Evolutionary conservation across 1,140 invertebrate genomes (phyloP), one percentile per base, ranked within the genome.

Genomic region (Latrodectus geometricus): DNA sequence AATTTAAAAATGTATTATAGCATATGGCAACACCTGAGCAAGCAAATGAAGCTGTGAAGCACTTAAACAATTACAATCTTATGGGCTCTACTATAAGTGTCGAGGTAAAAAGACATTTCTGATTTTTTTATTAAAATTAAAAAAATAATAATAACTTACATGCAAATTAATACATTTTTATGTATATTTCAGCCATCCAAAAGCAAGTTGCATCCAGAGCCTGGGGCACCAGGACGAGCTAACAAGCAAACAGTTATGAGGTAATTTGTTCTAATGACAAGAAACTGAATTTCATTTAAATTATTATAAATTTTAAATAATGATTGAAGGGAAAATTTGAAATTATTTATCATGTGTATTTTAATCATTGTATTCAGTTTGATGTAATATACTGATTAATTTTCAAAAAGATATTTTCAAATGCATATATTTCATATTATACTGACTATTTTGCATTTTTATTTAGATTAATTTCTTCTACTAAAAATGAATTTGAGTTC

Each of bases 61-160:
- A 93, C 35, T 90, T 95, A 8, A 93, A 95, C 89, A 95, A 94
- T 88, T 92, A 92, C 0, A 93, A 93, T 66, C 95, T 95, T 89
- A 95, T 95, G 91, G 95, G 95, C 49, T 93, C 93, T 74, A 91
- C 92, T 84, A 95, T 95, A 86, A 94, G 94, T 61, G 95, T 95
- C 0, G 95, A 95, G 91, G 95, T 95, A 76, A 68, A 35, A 3
- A 5, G 35, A 35, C 35, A 35, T 77, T 86, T 12, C 8, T 17
- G 35, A 8, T 65, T 86, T 74, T n/a, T 14, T 77, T 75, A 35
- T 4, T 80, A 17, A 1, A n/a, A n/a, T 35, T 35, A 3, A 5
- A 35, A 35, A 35, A 35, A 35, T 1, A 35, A 35, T 35, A 35
- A n/a, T n/a, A n/a, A n/a, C n/a, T n/a, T n/a, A 21, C 49, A 48